Conservation (phyloP, 2,888 invertebrate genomes). For the Spodoptera exigua region DNA sequence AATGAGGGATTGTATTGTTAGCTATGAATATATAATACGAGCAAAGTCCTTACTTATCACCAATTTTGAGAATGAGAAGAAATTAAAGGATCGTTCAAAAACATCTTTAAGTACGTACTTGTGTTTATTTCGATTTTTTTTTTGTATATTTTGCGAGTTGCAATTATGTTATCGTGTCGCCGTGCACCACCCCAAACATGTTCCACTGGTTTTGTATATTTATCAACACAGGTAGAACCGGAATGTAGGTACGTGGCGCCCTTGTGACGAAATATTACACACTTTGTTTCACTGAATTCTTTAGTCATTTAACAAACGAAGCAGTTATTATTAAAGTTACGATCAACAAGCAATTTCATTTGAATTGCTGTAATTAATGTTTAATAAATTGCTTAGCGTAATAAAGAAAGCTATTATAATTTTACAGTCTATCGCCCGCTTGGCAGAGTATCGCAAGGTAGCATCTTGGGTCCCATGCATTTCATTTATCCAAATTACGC, state of each 20-base stretch:
- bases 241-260: slow-evolving; percentile 22
- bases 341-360: slow-evolving; percentile 2
- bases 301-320: not conserved
- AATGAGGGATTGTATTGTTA: slow-evolving; percentile 4
- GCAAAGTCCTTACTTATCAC: not conserved
- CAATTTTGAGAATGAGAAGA: too few species aligned
- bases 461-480: slow-evolving; percentile 1
- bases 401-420: slow-evolving; percentile 8
- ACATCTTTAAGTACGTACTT: too few species aligned
- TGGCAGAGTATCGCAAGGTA: slow-evolving; percentile 3
- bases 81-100: too few species aligned
- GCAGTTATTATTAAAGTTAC: slow-evolving; percentile 11
- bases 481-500: too few species aligned
- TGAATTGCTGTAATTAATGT: slow-evolving; percentile 1
- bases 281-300: slow-evolving; percentile 15
- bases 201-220: slow-evolving; percentile 51
- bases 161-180: slow-evolving; percentile 40
- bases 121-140: not conserved
- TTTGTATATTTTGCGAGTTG: slow-evolving; percentile 21
- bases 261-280: slow-evolving; percentile 46
- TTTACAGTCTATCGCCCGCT: not conserved
- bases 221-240: slow-evolving; percentile 49
- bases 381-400: not conserved
- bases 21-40: not conserved
- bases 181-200: slow-evolving; percentile 41